A percentile compares a stretch with the other conserved stretches of the same genome.
Conservation (phyloP, 2,113 vertebrate genomes). For the Talpa occidentalis region DNA sequence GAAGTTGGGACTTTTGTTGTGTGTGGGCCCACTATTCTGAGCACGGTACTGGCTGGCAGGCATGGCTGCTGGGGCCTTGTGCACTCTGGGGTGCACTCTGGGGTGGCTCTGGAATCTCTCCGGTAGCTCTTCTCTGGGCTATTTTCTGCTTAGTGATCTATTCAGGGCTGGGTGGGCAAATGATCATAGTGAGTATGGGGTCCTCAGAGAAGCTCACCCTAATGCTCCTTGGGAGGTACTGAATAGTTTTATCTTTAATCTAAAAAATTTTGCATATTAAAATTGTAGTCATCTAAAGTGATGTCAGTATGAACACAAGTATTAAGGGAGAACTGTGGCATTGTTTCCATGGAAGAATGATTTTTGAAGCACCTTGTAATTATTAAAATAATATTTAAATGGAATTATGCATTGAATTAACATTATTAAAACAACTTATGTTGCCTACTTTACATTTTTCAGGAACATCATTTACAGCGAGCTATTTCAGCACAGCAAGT, state of each 20-base stretch:
- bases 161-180: too few species aligned
- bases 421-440: slow-evolving; percentile 56
- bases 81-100: too few species aligned
- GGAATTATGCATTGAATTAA: slow-evolving; percentile 55
- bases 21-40: too few species aligned
- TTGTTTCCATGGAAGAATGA: slow-evolving; percentile 22
- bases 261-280: not conserved
- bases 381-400: slow-evolving; percentile 60
- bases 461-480: slow-evolving; percentile 97
- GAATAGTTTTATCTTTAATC: not conserved
- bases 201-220: too few species aligned
- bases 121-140: too few species aligned
- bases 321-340: not conserved
- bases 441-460: slow-evolving; percentile 75
- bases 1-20: too few species aligned
- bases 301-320: not conserved
- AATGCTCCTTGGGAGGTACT: too few species aligned
- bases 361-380: not conserved
- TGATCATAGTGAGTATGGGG: too few species aligned
- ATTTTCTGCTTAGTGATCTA: too few species aligned
- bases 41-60: too few species aligned
- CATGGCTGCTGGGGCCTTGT: too few species aligned
- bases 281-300: slow-evolving; percentile 7
- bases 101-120: too few species aligned
- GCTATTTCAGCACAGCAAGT: slow-evolving; percentile 97